These are phyloP conservation scores for Ramphastos sulfuratus DNA, from an alignment of 2,113 vertebrate species.

Conservation along the genomic window DNA sequence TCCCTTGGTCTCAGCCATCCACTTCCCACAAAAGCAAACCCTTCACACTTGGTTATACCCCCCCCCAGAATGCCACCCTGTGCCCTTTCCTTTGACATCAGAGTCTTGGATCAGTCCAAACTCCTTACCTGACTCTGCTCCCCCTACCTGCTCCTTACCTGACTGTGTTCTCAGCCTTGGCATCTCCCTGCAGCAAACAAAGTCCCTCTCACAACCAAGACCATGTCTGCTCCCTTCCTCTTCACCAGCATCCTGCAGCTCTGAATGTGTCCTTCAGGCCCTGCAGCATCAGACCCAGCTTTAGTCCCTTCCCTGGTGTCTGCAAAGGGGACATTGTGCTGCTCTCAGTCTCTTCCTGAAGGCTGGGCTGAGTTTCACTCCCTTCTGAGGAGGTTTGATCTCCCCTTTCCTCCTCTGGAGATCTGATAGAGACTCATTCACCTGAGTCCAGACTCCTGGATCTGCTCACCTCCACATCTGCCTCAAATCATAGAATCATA, in stretches of 20 bases:
- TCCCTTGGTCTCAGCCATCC: neutral
- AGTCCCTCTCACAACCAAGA: neutral
- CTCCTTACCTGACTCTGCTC: no score
- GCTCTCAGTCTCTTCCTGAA: neutral
- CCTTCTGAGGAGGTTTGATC: neutral
- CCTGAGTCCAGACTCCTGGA: neutral
- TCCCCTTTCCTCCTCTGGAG: neutral
- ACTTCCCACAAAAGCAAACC: neutral
- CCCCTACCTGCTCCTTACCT: neutral
- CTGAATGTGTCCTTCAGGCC: neutral
- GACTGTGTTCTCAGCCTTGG: neutral
- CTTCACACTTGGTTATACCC: neutral
- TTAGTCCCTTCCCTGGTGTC: neutral
- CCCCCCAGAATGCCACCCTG: fast-evolving
- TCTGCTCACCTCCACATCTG: neutral
- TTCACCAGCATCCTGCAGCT: neutral
- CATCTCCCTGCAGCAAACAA: neutral
- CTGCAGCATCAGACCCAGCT: neutral
- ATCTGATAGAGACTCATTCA: neutral
- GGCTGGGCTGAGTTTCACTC: neutral
- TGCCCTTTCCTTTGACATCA: neutral
- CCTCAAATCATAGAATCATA: no score
- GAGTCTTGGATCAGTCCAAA: neutral
- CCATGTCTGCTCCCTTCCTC: neutral
- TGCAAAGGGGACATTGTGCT: neutral